These are phyloP conservation scores for Caenorhabditis drosophilae DNA, from an alignment of 2,888 invertebrate species.

Conservation along the genomic window DNA sequence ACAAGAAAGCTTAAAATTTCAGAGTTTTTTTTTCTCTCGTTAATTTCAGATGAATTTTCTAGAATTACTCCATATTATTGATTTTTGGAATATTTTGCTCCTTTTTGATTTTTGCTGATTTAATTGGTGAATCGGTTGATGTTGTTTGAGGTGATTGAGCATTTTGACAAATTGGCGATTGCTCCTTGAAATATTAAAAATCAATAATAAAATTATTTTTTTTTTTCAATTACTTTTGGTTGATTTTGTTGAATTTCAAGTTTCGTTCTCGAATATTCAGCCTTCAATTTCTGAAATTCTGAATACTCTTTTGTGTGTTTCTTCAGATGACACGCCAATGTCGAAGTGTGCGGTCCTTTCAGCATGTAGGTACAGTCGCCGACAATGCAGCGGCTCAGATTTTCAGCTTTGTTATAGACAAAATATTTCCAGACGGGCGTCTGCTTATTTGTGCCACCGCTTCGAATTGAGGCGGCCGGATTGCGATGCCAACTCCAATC, in stretches of 20 bases:
- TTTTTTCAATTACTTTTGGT: slow-evolving; percentile 20
- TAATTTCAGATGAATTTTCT: not conserved
- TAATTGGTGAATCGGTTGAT: not conserved
- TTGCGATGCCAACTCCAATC: slow-evolving; percentile 69
- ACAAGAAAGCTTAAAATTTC: not conserved
- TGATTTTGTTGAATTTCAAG: slow-evolving; percentile 16
- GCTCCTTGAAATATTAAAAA: too few relatives aligned
- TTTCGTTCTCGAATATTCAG: slow-evolving; percentile 42
- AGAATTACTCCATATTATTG: slow-evolving; percentile 10
- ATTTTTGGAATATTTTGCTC: not conserved
- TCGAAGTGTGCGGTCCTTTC: slow-evolving; percentile 67
- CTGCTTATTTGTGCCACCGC: slow-evolving; percentile 68
- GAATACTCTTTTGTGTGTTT: slow-evolving; percentile 65
- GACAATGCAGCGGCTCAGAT: slow-evolving; percentile 65
- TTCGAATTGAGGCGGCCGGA: slow-evolving; percentile 66
- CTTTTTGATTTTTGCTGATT: slow-evolving; percentile 11
- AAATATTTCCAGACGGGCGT: slow-evolving; percentile 69
- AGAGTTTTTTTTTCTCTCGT: not conserved
- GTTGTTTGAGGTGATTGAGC: not conserved
- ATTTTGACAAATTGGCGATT: too few relatives aligned
- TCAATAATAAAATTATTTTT: too few relatives aligned
- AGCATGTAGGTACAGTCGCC: slow-evolving; percentile 67
- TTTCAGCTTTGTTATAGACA: slow-evolving; percentile 67
- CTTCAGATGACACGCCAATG: slow-evolving; percentile 67
- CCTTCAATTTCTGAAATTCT: slow-evolving; percentile 66